These are phyloP conservation scores for Neocrepidodera transversa DNA, from an alignment of 2,888 invertebrate species.

Conservation along the genomic window DNA sequence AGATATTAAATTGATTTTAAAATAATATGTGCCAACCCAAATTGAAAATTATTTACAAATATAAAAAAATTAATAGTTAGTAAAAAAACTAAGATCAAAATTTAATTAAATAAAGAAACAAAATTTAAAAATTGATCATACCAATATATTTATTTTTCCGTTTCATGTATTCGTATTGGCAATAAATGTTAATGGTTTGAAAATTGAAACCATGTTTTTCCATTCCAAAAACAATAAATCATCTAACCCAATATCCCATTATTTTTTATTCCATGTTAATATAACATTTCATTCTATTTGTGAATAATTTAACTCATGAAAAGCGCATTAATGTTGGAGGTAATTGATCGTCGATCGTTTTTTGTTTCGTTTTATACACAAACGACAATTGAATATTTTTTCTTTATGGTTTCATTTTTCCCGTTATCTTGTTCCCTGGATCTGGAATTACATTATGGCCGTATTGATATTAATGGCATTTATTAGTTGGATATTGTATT, in stretches of 20 bases:
- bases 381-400: constrained; percentile 37
- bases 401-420: constrained; percentile 9
- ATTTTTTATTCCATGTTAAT: constrained; percentile 39
- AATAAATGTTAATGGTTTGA: no score
- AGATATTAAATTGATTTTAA: no score
- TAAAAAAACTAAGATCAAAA: no score
- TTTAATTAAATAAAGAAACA: no score
- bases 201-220: background rate
- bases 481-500: constrained; percentile 40
- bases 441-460: constrained; percentile 39
- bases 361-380: constrained; percentile 32
- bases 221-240: constrained; percentile 24
- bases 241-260: constrained; percentile 28
- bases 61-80: no score
- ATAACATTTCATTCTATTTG: constrained; percentile 38
- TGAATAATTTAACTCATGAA: constrained; percentile 40
- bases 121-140: no score
- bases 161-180: no score
- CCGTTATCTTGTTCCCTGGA: constrained; percentile 34
- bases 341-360: constrained; percentile 40
- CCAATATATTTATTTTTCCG: no score
- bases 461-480: constrained; percentile 41
- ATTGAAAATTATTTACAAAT: no score
- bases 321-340: constrained; percentile 34
- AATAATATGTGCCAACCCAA: no score